Conservation (phyloP, 2,797 vertebrate species). For the Melanotaenia maccullochi region DNA sequence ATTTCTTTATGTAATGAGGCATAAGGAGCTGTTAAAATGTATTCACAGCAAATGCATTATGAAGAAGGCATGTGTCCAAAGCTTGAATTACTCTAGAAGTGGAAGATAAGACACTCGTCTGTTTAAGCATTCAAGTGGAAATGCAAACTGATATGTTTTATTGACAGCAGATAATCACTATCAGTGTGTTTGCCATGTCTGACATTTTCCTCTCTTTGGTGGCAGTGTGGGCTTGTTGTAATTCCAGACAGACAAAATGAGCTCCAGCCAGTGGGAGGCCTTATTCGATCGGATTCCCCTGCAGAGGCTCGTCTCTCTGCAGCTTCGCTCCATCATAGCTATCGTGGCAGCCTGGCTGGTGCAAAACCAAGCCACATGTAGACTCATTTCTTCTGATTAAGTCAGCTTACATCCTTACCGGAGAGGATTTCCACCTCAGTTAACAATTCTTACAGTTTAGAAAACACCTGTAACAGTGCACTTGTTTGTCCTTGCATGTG, state of each 20-base stretch:
- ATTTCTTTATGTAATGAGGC: constrained; percentile 44
- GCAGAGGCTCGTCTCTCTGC: constrained; percentile 51
- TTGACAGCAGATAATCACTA: constrained; percentile 42
- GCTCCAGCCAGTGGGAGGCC: constrained; percentile 62
- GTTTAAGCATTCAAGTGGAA: constrained; percentile 18
- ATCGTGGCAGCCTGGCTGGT: constrained; percentile 46
- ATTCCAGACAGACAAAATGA: constrained; percentile 67
- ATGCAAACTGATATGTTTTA: constrained; percentile 31
- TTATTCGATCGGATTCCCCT: constrained; percentile 66
- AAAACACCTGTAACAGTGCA: constrained; percentile 70
- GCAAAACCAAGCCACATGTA: constrained; percentile 53
- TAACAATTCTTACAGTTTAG: constrained; percentile 68
- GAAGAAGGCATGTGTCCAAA: constrained; percentile 31
- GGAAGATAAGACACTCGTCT: constrained; percentile 6
- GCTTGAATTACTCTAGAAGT: constrained; percentile 21
- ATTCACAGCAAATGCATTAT: constrained; percentile 26
- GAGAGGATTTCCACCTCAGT: constrained; percentile 65
- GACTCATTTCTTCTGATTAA: constrained; percentile 69
- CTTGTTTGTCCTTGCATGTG: constrained; percentile 24
- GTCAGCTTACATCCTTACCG: constrained; percentile 54
- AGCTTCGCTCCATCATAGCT: constrained; percentile 32
- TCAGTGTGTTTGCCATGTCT: constrained; percentile 50
- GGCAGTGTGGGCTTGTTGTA: constrained; percentile 55
- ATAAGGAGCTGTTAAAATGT: constrained; percentile 26
- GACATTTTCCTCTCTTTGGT: constrained; percentile 53